phyloP scores from a whole-genome alignment of 53 echinoderm and acorn worm genomes.

The Antedon mediterranea region DNA sequence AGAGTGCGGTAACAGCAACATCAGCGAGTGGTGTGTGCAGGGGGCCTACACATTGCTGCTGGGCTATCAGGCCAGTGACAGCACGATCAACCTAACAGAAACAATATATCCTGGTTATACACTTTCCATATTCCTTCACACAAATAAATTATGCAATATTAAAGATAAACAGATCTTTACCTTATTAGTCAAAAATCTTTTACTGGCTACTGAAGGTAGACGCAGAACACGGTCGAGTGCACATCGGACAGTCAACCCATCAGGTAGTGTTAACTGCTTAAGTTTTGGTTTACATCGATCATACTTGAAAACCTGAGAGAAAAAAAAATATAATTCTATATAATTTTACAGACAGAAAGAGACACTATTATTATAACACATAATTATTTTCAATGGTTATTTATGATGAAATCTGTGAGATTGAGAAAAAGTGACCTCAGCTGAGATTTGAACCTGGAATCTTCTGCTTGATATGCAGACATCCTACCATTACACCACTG shows the following conservation, averaged over 20 bases:
- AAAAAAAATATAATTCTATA: neutral
- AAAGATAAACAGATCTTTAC: conserved; percentile 12
- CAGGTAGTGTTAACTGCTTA: conserved; percentile 44
- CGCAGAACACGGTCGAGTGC: conserved; percentile 80
- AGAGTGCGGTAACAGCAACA: conserved; percentile 86
- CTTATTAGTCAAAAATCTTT: conserved; percentile 94
- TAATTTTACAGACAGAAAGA: no score
- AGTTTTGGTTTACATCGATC: conserved; percentile 31
- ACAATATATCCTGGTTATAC: neutral
- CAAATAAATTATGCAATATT: no score
- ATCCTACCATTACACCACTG: no score
- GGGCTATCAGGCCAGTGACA: conserved; percentile 83
- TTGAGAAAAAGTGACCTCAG: neutral
- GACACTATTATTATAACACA: no score
- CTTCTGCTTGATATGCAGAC: no score
- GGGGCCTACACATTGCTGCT: conserved; percentile 97
- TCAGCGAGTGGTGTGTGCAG: conserved; percentile 94
- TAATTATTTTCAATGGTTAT: no score
- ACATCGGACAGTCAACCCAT: conserved; percentile 37
- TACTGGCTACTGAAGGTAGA: conserved; percentile 91
- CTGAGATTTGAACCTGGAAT: no score
- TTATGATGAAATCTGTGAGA: neutral
- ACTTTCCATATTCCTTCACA: no score
- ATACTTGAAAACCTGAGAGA: conserved; percentile 48
- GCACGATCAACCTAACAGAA: conserved; percentile 69